Evolutionary conservation across 2,888 invertebrate species (phyloP).

Genomic region (Encarsia formosa): DNA sequence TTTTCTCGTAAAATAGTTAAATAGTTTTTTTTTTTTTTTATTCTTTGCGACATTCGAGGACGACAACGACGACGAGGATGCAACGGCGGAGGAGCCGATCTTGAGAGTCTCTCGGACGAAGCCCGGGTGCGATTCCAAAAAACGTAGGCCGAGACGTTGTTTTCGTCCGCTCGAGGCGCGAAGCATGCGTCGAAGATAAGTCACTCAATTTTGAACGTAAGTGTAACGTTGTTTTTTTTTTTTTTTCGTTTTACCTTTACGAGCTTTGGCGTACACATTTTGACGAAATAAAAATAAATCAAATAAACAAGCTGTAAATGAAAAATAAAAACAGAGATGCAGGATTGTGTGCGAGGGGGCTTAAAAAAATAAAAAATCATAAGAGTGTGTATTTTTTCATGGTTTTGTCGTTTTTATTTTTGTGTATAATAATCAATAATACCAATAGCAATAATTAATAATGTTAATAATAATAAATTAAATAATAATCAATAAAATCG

Average conservation of each 20-base stretch:
- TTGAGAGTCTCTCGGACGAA: constrained; percentile 19
- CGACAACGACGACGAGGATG: constrained; percentile 1
- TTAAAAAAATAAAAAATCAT: too few species aligned
- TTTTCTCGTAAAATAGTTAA: constrained; percentile 27
- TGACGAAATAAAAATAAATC: too few species aligned
- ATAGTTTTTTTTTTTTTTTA: constrained; percentile 30
- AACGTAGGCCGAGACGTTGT: constrained; percentile 36
- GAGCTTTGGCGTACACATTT: constrained; percentile 9
- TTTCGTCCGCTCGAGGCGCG: constrained; percentile 28
- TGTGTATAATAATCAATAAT: constrained; percentile 36
- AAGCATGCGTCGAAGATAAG: constrained; percentile 13
- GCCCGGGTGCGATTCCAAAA: constrained; percentile 29
- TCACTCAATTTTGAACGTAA: too few species aligned
- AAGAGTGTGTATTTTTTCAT: not conserved
- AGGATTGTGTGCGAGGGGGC: too few species aligned
- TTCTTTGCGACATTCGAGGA: constrained; percentile 4
- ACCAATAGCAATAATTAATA: constrained; percentile 33
- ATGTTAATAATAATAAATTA: constrained; percentile 42
- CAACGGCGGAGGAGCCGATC: not conserved
- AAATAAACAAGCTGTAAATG: too few species aligned
- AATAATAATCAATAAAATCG: constrained; percentile 49
- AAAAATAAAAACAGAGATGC: too few species aligned
- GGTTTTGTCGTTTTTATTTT: constrained; percentile 34
- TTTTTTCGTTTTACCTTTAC: constrained; percentile 3
- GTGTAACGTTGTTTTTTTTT: not conserved